Percentiles rank a stretch among this genome's conserved stretches.
These are phyloP conservation scores for Rhabdomys dilectus DNA, from an alignment of 2,113 vertebrate species.

Conservation along the genomic window DNA sequence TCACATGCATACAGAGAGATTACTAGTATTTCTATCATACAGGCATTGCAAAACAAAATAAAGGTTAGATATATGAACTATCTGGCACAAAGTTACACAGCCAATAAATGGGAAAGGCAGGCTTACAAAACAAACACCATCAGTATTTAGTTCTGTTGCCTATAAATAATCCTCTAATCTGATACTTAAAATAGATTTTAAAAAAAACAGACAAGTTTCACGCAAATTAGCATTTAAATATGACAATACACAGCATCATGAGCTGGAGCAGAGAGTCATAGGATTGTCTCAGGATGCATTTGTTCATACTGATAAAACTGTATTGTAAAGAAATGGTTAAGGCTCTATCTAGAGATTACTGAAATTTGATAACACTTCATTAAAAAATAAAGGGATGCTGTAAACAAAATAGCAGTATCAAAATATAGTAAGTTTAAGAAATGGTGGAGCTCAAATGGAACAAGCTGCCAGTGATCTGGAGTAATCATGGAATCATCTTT, in stretches of 20 bases:
- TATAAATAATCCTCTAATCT: neutral
- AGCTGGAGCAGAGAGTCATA: neutral
- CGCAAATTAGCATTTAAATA: slow-evolving; percentile 27
- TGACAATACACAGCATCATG: neutral
- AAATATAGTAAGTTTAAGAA: neutral
- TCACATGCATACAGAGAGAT: neutral
- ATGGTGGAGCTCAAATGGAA: neutral
- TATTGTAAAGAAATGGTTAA: neutral
- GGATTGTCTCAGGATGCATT: neutral
- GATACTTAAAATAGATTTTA: neutral
- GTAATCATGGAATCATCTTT: neutral
- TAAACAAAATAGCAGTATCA: neutral
- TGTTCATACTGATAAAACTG: neutral
- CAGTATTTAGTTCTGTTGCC: neutral
- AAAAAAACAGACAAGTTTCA: neutral
- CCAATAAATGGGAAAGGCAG: neutral
- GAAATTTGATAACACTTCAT: neutral
- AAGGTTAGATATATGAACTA: neutral
- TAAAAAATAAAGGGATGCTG: neutral
- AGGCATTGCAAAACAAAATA: neutral
- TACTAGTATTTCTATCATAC: neutral
- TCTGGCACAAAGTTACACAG: neutral
- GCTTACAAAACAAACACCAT: neutral
- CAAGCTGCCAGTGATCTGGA: neutral
- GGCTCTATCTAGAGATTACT: neutral